Conservation (phyloP, 2,888 invertebrate genomes). For the Onthophagus sagittarius region DNA sequence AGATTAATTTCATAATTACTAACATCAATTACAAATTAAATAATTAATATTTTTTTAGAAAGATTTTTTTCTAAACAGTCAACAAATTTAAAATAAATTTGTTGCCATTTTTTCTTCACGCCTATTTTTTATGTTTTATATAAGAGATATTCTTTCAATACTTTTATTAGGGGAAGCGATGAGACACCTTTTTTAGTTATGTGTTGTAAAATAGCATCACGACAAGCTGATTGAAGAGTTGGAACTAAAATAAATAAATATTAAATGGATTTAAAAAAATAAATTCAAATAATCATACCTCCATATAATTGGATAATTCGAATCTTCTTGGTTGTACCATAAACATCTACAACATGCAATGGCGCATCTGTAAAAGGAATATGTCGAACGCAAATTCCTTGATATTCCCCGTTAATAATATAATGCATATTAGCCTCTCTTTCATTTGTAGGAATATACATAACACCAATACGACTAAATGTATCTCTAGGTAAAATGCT, state of each 20-base stretch:
- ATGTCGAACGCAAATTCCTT: conserved; percentile 81
- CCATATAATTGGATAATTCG: conserved; percentile 87
- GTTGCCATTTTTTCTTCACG: no score
- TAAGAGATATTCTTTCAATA: conserved; percentile 79
- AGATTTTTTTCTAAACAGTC: no score
- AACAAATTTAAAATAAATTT: no score
- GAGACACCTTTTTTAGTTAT: conserved; percentile 71
- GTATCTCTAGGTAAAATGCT: conserved; percentile 82
- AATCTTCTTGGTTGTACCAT: conserved; percentile 96
- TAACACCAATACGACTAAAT: conserved; percentile 86
- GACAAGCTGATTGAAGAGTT: conserved; percentile 83
- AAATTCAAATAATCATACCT: conserved; percentile 56
- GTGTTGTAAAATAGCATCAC: conserved; percentile 81
- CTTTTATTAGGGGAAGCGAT: conserved; percentile 79
- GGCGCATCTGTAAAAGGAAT: conserved; percentile 84
- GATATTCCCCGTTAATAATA: conserved; percentile 93
- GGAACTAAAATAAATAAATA: no score
- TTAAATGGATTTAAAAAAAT: no score
- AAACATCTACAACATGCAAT: conserved; percentile 91
- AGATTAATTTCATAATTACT: no score
- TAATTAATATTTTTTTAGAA: no score
- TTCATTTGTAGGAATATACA: conserved; percentile 75
- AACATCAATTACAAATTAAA: no score
- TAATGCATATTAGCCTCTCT: conserved; percentile 90
- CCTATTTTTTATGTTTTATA: conserved; percentile 33